Evolutionary conservation across 2,797 vertebrate species (phyloP), one percentile per base, ranked within the genome.

Genomic region (Enoplosus armatus): DNA sequence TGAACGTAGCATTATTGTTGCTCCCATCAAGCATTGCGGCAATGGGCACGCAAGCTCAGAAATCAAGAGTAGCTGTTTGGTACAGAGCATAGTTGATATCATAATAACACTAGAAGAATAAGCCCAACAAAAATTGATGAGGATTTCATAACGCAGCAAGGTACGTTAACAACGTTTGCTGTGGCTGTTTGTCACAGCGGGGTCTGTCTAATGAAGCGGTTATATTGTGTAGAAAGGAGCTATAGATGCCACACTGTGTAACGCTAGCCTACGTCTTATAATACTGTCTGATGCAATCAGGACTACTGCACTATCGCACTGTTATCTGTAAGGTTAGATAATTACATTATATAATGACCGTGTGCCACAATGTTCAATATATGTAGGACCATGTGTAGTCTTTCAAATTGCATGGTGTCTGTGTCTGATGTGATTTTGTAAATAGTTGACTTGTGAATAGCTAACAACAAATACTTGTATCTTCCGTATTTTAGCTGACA

Each of bases 21-120:
- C 27, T 83, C 87, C 92, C 93, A 72, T 75, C 72, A 83, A 47
- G 81, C 93, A n/a, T 79, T 90, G 90, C 92, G 89, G 22, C 10
- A 4, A 4, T 0, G 26, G 31, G 63, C 47, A 72, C 1, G 55
- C 50, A 51, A 55, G 18, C 41, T 70, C 71, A 88, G 54, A 79
- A 61, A 58, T 80, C 84, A 81, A 33, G 29, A 29, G 54, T 15
- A 3, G 8, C 54, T 53, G 37, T 50, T 2, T 2, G 22, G 29
- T n/a, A 1, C 11, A 1, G 11, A 48, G 16, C 5, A 5, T 0
- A 22, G 3, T 14, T 31, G 8, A 15, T 12, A 20, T 60, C n/a
- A 65, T 18, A 20, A 35, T 26, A 54, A 14, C 0, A 26, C 10
- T 1, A 18, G 31, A 53, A 22, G 16, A 4, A 54, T 1, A 71